Conservation (phyloP, 2,113 vertebrate genomes). For the Cyanoramphus novaezelandiae region DNA sequence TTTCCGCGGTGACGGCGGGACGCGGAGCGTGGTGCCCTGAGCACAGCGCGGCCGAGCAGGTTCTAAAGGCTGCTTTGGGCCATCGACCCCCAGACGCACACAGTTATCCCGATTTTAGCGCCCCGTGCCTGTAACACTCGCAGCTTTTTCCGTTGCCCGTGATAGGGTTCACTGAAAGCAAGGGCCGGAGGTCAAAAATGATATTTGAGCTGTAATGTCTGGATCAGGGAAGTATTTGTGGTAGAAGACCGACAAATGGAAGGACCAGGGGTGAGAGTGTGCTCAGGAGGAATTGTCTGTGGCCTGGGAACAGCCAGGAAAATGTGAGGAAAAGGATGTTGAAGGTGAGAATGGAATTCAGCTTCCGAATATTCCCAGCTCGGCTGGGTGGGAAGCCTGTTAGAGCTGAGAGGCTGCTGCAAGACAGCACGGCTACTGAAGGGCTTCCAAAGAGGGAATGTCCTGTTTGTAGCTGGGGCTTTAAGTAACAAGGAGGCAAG, state of each 20-base stretch:
- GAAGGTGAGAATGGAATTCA: background rate
- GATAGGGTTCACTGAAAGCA: background rate
- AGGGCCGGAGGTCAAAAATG: background rate
- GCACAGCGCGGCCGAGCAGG: background rate
- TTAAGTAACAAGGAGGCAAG: background rate
- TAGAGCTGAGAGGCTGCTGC: background rate
- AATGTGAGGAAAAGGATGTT: rapidly evolving
- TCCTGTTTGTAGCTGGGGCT: background rate
- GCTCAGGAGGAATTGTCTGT: rapidly evolving
- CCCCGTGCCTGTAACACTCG: rapidly evolving
- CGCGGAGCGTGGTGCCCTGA: background rate
- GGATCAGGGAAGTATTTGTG: background rate
- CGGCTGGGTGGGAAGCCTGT: background rate
- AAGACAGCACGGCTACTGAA: background rate
- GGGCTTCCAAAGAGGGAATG: rapidly evolving
- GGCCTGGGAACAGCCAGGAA: background rate
- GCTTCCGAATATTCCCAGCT: background rate
- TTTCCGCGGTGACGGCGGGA: background rate
- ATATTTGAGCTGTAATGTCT: background rate
- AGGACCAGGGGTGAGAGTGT: rapidly evolving
- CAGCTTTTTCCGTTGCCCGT: too few relatives aligned
- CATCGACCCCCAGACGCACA: rapidly evolving
- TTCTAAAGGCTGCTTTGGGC: rapidly evolving
- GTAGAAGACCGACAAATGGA: background rate
- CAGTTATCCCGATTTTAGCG: rapidly evolving